These are phyloP conservation scores for Lochmaea capreae DNA, from an alignment of 2,888 invertebrate genomes.

Conservation along the genomic window DNA sequence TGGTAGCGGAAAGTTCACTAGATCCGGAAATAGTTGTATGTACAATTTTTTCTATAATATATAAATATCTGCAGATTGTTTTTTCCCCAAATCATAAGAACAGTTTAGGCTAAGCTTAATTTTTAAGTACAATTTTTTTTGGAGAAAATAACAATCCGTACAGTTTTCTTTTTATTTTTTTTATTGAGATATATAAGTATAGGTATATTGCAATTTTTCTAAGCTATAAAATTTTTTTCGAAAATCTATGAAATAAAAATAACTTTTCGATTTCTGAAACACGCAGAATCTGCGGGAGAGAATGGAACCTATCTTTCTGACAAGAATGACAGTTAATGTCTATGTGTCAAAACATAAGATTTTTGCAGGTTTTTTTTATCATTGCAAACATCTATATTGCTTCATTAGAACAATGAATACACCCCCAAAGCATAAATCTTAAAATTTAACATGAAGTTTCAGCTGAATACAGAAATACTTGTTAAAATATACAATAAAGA, in stretches of 20 bases:
- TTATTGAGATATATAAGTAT: not conserved
- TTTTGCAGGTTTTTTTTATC: too few relatives aligned
- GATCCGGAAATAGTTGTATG: not conserved
- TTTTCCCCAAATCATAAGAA: constrained; percentile 11
- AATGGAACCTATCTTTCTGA: too few relatives aligned
- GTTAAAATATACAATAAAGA: too few relatives aligned
- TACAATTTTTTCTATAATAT: constrained; percentile 10
- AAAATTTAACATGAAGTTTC: too few relatives aligned
- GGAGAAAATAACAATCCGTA: not conserved
- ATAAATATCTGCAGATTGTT: constrained; percentile 4
- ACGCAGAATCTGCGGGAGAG: too few relatives aligned
- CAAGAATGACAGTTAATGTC: too few relatives aligned
- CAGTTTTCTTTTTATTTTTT: not conserved
- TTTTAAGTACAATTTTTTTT: constrained; percentile 1
- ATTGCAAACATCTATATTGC: too few relatives aligned
- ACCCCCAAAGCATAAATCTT: too few relatives aligned
- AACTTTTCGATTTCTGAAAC: not conserved
- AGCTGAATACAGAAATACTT: too few relatives aligned
- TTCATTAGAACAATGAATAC: too few relatives aligned
- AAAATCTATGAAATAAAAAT: constrained; percentile 4
- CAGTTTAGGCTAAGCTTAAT: constrained; percentile 7
- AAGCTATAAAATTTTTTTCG: not conserved
- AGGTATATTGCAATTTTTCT: not conserved
- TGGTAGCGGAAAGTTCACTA: too few relatives aligned
- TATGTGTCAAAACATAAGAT: too few relatives aligned